phyloP scores from a whole-genome alignment of 2,797 vertebrate species.

The Mycteria americana region DNA sequence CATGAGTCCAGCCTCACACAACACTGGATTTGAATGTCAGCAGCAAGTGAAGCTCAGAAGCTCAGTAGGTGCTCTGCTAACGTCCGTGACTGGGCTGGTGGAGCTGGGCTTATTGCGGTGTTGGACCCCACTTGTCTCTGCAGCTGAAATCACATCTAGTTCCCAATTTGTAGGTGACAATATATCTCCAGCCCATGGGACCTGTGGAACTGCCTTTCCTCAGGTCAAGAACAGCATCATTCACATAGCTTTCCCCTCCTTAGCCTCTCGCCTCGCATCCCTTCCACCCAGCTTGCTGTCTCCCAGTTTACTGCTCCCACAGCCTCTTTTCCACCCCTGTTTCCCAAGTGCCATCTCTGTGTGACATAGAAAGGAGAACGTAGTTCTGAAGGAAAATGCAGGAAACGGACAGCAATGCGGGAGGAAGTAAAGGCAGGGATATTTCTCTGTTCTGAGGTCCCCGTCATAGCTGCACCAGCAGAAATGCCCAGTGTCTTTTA shows the following conservation, averaged over 20 bases:
- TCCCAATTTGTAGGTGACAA: neutral
- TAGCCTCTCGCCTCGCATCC: neutral
- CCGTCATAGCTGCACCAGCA: neutral
- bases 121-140: neutral
- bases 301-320: neutral
- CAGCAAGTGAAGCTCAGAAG: neutral
- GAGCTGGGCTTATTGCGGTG: neutral
- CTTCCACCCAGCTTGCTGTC: neutral
- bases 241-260: neutral
- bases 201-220: neutral
- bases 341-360: neutral
- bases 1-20: neutral
- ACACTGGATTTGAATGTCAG: neutral
- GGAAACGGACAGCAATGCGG: neutral
- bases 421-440: neutral
- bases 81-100: too few species aligned
- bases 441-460: neutral
- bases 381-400: neutral
- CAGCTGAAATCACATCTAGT: neutral
- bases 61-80: neutral
- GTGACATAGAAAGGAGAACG: fast-evolving
- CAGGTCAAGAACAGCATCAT: neutral
- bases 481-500: neutral
- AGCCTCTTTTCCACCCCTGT: neutral
- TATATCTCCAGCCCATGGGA: neutral